Evolutionary conservation across 2,113 vertebrate genomes (phyloP), one percentile per base, ranked within the genome.

Genomic region (Etheostoma cragini): DNA sequence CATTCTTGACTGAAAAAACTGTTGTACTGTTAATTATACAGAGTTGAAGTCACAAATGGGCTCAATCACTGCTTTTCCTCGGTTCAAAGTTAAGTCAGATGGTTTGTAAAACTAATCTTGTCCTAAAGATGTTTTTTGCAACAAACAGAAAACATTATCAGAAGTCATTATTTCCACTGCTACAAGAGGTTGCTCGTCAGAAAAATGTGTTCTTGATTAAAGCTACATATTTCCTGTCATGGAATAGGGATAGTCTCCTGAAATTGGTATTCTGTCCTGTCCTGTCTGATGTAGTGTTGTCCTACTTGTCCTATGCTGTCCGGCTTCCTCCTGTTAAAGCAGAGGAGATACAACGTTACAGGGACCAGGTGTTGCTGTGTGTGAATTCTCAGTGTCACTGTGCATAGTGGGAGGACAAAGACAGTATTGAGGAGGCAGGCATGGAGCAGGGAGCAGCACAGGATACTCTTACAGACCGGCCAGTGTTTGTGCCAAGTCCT

Each of bases 381-480:
- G 92, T 89, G 89, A 87, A 93, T 94, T 95, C 92, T 95, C 93
- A 93, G 91, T 94, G 94, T 95, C 94, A 91, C 91, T 88, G 88
- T 92, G 92, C 91, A 91, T 91, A 91, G 87, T 88, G 82, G 81
- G 78, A 92, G 91, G 93, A 96, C 94, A 96, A 96, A 95, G 94
- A 87, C 90, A 81, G 92, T 92, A 95, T 96, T 95, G 94, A 95
- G 88, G 90, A 90, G 85, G 87, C 87, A 83, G 87, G 90, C 93
- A 91, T 89, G 90, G 89, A 90, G 91, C 91, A 90, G 92, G 87
- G 93, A 95, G 92, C 81, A 90, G 90, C 89, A 92, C 88, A 94
- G 94, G 93, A 95, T 96, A 95, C 93, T 95, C 94, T 96, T 96
- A 96, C 95, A 95, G 93, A 89, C 87, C 76, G 85, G 86, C 91